Percentiles rank a stretch among this genome's conserved stretches.
These are phyloP conservation scores for Liparis tanakae DNA, from an alignment of 2,797 vertebrate genomes.

Conservation along the genomic window DNA sequence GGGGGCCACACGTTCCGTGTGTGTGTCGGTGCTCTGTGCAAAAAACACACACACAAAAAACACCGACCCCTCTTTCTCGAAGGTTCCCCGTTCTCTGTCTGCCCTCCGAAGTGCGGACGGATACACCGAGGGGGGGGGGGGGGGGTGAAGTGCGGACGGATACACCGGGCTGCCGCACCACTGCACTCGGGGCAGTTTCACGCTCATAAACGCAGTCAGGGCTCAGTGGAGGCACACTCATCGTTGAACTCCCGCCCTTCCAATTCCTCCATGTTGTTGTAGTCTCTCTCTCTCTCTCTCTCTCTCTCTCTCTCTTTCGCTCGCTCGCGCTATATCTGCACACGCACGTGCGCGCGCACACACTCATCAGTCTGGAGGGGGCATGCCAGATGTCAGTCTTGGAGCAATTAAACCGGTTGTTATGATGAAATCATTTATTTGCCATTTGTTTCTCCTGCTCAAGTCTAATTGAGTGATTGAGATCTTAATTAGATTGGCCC, in stretches of 20 bases:
- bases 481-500: constrained; percentile 79
- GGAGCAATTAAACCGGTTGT: constrained; percentile 76
- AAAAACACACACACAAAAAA: no score
- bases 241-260: constrained; percentile 67
- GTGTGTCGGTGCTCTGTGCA: no score
- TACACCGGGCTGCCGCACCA: constrained; percentile 69
- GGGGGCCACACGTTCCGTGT: constrained; percentile 30
- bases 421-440: constrained; percentile 79
- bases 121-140: constrained; percentile 4
- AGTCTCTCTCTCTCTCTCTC: constrained; percentile 10
- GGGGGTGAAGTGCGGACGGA: constrained; percentile 63
- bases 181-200: constrained; percentile 65
- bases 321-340: no score
- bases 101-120: constrained; percentile 33
- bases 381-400: constrained; percentile 79
- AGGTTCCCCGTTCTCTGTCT: no score
- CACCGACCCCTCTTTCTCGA: no score
- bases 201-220: constrained; percentile 77
- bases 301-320: no score
- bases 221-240: constrained; percentile 71
- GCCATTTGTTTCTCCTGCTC: constrained; percentile 76
- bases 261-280: constrained; percentile 58
- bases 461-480: constrained; percentile 79
- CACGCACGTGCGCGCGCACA: constrained; percentile 34
- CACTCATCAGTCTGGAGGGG: constrained; percentile 60